Evolutionary conservation across 2,888 invertebrate species (phyloP).

Genomic region (Ditula angustiorana): DNA sequence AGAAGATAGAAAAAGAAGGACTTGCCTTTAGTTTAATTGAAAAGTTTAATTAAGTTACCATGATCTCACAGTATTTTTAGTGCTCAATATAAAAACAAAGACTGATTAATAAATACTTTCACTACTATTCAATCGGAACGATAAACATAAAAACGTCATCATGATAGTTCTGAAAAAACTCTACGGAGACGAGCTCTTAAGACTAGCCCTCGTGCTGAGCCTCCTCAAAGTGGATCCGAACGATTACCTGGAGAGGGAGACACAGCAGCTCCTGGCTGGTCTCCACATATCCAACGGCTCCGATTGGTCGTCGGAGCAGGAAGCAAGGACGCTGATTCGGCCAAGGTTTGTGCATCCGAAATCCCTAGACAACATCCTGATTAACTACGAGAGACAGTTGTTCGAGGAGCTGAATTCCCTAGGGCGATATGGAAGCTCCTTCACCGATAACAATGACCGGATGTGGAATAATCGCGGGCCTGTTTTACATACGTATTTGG

Average conservation of each 20-base stretch:
- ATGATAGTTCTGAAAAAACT: slow-evolving; percentile 94
- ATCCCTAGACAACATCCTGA: slow-evolving; percentile 88
- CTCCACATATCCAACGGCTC: slow-evolving; percentile 88
- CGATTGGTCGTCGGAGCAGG: slow-evolving; percentile 87
- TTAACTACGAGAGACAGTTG: slow-evolving; percentile 89
- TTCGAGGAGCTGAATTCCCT: slow-evolving; percentile 91
- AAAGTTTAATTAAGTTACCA: slow-evolving; percentile 30
- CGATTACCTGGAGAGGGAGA: slow-evolving; percentile 86
- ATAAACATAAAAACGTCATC: slow-evolving; percentile 39
- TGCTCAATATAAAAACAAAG: slow-evolving; percentile 63
- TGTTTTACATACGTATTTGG: slow-evolving; percentile 79
- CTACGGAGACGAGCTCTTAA: slow-evolving; percentile 92
- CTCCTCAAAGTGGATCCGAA: slow-evolving; percentile 92
- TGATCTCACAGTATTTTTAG: slow-evolving; percentile 77
- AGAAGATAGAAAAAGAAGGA: slow-evolving; percentile 55
- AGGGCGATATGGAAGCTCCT: slow-evolving; percentile 77
- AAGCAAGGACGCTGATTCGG: slow-evolving; percentile 83
- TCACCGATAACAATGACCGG: slow-evolving; percentile 75
- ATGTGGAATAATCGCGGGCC: slow-evolving; percentile 70
- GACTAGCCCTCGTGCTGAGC: slow-evolving; percentile 92
- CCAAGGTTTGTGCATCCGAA: slow-evolving; percentile 89
- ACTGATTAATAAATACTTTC: slow-evolving; percentile 46
- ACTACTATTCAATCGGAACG: slow-evolving; percentile 23
- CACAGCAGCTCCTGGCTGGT: slow-evolving; percentile 81
- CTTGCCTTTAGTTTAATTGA: slow-evolving; percentile 49